Evolutionary conservation across 2,113 vertebrate species (phyloP).

Genomic region (Cercopithecus mona): DNA sequence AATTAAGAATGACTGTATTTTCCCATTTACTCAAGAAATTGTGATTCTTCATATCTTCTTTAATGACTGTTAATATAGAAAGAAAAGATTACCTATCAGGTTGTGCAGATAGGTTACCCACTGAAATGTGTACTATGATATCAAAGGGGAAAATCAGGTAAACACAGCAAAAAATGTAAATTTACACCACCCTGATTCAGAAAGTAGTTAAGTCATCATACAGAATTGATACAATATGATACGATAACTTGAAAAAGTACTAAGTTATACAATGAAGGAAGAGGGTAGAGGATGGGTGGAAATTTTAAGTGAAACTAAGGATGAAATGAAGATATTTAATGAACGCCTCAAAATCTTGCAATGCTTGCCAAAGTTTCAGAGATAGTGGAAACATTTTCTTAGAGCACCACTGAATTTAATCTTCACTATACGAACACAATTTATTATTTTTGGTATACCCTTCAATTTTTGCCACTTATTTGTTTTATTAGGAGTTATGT

Average conservation of each 20-base stretch:
- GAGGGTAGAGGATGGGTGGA: background rate
- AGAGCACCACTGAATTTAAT: background rate
- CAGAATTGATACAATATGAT: background rate
- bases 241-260: background rate
- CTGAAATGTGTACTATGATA: fast-evolving
- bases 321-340: background rate
- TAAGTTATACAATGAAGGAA: background rate
- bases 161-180: background rate
- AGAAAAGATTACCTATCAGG: background rate
- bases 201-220: background rate
- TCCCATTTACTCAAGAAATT: background rate
- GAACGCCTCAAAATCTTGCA: background rate
- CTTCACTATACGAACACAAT: background rate
- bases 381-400: background rate
- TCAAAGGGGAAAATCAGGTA: background rate
- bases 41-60: background rate
- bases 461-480: background rate
- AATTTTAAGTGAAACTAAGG: background rate
- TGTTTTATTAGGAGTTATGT: background rate
- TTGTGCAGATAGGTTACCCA: background rate
- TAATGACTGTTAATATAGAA: background rate
- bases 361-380: background rate
- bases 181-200: background rate
- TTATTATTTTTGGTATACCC: background rate
- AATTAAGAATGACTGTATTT: background rate